Evolutionary conservation across 2,888 invertebrate species (phyloP), one percentile per base, ranked within the genome.

Genomic region (Tenthredo distinguenda): DNA sequence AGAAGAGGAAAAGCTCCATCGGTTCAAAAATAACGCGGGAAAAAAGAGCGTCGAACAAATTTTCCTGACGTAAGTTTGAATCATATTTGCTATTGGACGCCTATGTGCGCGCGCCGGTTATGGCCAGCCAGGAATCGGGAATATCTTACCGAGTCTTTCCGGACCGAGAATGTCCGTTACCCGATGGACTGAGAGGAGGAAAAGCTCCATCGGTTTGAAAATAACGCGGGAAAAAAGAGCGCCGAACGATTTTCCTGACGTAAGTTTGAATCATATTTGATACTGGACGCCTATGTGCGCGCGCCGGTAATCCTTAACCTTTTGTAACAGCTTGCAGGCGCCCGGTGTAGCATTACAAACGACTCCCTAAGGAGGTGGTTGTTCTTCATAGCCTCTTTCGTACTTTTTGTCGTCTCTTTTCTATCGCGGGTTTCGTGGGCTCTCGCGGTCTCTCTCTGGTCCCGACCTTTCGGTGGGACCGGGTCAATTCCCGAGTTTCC

Each of bases 291-390:
- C 26, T 26, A 77, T 6, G 15, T 47, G 47, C 50, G 50, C 55
- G 34, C 34, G 15, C 10, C 1, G 65, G 55, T 83, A 81, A 81
- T 85, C 85, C 65, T 85, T 47, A 84, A 76, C 72, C 72, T 84
- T 71, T 85, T 37, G 85, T 85, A 85, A 85, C 85, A 85, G 85
- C 85, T 85, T 84, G 85, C 85, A 85, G 65, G 84, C 84, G 85
- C 31, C 76, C 65, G 85, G 85, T 84, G 84, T 85, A 85, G 62
- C 85, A 84, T 85, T 85, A 85, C 84, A 76, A 85, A 85, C 85
- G 58, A 58, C 85, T 85, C 83, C 84, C 85, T 62, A 31, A 85
- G 85, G 84, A 85, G 72, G 72, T 74, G 72, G 43, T 34, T 43
- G 72, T 43, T 74, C 72, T 12, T 74, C 43, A 21, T 74, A 43